phyloP scores from a whole-genome alignment of 2,113 vertebrate species.

The Sciurus niger region DNA sequence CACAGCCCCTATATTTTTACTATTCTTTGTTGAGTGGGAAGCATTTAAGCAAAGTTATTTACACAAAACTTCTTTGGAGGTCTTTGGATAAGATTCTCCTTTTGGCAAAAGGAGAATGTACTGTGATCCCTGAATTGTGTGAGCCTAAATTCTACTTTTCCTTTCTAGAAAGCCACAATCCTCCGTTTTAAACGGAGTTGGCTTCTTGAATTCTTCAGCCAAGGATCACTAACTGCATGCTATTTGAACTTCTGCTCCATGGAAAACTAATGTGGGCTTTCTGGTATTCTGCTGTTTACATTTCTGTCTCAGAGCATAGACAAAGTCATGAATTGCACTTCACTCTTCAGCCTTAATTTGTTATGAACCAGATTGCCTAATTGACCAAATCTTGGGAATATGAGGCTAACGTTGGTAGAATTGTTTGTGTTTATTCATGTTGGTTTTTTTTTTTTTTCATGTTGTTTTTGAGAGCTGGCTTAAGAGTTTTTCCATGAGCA shows the following conservation, averaged over 20 bases:
- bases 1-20: background rate
- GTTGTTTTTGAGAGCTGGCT: constrained; percentile 46
- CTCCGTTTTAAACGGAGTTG: constrained; percentile 68
- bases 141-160: constrained; percentile 68
- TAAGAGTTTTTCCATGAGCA: constrained; percentile 18
- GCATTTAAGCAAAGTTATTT: constrained; percentile 21
- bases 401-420: constrained; percentile 28
- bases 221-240: constrained; percentile 64
- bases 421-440: background rate
- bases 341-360: background rate
- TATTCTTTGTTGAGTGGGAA: background rate
- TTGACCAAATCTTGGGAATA: background rate
- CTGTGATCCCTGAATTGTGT: background rate
- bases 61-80: background rate
- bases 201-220: constrained; percentile 63
- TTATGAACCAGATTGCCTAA: constrained; percentile 34
- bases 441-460: background rate
- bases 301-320: constrained; percentile 60
- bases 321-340: constrained; percentile 57
- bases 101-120: background rate
- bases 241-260: constrained; percentile 65
- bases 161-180: constrained; percentile 57
- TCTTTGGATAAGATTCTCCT: background rate
- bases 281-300: background rate
- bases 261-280: constrained; percentile 52